Evolutionary conservation across 2,113 vertebrate species (phyloP).

Genomic region (Hepsetus odoe): DNA sequence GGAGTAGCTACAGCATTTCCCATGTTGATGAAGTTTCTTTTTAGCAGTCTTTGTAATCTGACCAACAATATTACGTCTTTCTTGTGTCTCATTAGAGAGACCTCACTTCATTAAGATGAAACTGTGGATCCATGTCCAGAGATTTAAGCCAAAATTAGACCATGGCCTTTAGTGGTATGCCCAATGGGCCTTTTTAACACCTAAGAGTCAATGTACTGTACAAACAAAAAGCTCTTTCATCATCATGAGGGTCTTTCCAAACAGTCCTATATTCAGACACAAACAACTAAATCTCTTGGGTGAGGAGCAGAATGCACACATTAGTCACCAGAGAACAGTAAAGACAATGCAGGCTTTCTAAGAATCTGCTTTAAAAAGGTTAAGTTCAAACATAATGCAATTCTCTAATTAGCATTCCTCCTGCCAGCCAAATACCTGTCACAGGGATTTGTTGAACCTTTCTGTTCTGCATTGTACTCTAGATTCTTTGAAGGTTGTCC

Average conservation of each 20-base stretch:
- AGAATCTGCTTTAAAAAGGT: background rate
- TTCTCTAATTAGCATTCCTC: too few species aligned
- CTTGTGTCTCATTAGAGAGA: too few species aligned
- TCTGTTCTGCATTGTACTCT: too few species aligned
- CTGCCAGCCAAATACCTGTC: too few species aligned
- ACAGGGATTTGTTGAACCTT: too few species aligned
- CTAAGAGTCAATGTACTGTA: constrained; percentile 14
- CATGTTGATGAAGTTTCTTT: too few species aligned
- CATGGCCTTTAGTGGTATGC: constrained; percentile 28
- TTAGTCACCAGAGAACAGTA: background rate
- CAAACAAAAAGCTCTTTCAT: constrained; percentile 27
- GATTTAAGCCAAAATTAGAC: constrained; percentile 32
- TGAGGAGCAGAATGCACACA: background rate
- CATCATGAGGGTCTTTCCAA: background rate
- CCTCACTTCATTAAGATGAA: constrained; percentile 7
- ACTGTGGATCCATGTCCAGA: background rate
- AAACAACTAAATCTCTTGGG: background rate
- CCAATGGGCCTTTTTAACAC: constrained; percentile 7
- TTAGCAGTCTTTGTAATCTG: too few species aligned
- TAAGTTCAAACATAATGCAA: background rate
- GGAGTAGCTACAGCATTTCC: too few species aligned
- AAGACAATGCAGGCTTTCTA: background rate
- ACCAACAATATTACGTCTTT: too few species aligned
- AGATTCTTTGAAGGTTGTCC: too few species aligned
- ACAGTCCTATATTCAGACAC: background rate